A percentile compares a stretch with the other conserved stretches of the same genome.
phyloP scores from a whole-genome alignment of 2,797 vertebrate species.

The Pseudochromis fuscus region DNA sequence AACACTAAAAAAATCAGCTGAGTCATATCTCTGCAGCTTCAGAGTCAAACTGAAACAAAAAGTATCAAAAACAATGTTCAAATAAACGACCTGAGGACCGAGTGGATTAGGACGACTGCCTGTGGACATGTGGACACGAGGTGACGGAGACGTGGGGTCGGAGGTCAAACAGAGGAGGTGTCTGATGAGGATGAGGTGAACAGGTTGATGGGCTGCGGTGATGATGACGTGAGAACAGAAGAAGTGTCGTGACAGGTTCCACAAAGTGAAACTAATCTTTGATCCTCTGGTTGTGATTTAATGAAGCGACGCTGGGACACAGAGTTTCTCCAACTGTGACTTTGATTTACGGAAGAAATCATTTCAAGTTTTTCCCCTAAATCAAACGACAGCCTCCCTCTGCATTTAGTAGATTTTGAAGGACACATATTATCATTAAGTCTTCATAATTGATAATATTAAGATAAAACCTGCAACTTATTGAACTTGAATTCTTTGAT shows the following conservation, averaged over 20 bases:
- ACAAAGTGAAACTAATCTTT: conserved; percentile 51
- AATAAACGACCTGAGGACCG: neutral
- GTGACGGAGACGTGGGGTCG: conserved; percentile 35
- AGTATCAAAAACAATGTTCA: neutral
- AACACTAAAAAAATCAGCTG: too few relatives aligned
- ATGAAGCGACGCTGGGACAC: neutral
- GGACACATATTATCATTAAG: too few relatives aligned
- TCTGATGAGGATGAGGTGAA: conserved; percentile 37
- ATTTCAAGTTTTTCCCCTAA: too few relatives aligned
- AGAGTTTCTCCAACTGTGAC: neutral
- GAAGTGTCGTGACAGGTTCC: conserved; percentile 49
- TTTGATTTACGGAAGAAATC: neutral
- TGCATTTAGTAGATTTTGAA: too few relatives aligned
- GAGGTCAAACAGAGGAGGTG: conserved; percentile 41
- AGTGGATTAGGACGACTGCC: neutral
- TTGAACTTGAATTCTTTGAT: too few relatives aligned
- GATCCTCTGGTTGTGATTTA: conserved; percentile 41
- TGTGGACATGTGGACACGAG: conserved; percentile 16
- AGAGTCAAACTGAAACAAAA: too few relatives aligned
- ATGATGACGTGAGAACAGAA: conserved; percentile 42
- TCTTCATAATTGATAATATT: too few relatives aligned
- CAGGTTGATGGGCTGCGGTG: conserved; percentile 18
- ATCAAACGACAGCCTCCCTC: too few relatives aligned
- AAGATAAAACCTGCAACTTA: too few relatives aligned
- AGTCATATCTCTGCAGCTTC: too few relatives aligned